Conservation (phyloP, 2,113 vertebrate species). For the Gambusia affinis region DNA sequence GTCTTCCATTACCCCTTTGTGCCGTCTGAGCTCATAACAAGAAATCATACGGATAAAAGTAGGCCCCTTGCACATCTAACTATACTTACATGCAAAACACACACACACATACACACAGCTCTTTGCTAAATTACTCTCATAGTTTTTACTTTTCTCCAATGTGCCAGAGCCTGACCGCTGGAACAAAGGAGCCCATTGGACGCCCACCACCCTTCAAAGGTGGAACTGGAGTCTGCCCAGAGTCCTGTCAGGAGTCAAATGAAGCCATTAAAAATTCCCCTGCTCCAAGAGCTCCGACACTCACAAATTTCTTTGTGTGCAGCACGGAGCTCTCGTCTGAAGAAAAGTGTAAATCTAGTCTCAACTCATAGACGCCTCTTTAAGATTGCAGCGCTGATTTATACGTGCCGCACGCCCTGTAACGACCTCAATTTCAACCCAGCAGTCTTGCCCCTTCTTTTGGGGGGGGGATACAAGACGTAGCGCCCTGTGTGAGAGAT, state of each 20-base stretch:
- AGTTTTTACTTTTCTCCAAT: slow-evolving; percentile 62
- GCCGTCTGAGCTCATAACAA: slow-evolving; percentile 62
- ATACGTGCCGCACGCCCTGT: neutral
- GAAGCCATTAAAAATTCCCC: slow-evolving; percentile 67
- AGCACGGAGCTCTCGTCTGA: slow-evolving; percentile 7
- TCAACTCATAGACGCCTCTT: neutral
- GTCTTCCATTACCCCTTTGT: slow-evolving; percentile 62
- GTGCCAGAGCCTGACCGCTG: slow-evolving; percentile 43
- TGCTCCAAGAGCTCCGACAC: slow-evolving; percentile 30
- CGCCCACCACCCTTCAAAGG: slow-evolving; percentile 56
- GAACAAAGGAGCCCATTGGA: slow-evolving; percentile 63
- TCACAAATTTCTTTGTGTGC: slow-evolving; percentile 38
- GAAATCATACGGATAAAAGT: slow-evolving; percentile 68
- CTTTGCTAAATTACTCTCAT: slow-evolving; percentile 65
- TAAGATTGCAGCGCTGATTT: slow-evolving; percentile 11
- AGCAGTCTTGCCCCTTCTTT: neutral
- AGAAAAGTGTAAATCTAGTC: slow-evolving; percentile 3
- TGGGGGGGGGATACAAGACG: neutral
- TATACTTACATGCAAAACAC: slow-evolving; percentile 42
- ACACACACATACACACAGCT: slow-evolving; percentile 4
- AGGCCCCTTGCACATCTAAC: slow-evolving; percentile 31
- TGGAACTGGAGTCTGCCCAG: slow-evolving; percentile 60
- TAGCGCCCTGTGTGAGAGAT: neutral
- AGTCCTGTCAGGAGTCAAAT: slow-evolving; percentile 71
- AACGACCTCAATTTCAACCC: neutral